phyloP scores from a whole-genome alignment of 2,888 invertebrate genomes.

The Emmelina monodactyla region DNA sequence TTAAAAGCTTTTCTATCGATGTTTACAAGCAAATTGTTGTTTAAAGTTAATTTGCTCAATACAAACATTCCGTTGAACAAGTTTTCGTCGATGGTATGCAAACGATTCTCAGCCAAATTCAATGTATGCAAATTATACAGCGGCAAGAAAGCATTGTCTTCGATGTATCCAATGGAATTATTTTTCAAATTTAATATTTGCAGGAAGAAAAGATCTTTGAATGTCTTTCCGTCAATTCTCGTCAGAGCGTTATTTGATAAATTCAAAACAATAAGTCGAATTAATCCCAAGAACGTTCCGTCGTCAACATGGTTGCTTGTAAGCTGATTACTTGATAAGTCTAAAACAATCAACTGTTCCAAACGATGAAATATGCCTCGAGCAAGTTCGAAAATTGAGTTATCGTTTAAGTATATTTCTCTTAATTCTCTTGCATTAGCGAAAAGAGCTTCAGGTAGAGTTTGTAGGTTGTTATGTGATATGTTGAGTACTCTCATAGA shows the following conservation, averaged over 20 bases:
- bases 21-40: slow-evolving; percentile 83
- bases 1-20: slow-evolving; percentile 84
- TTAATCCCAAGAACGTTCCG: slow-evolving; percentile 84
- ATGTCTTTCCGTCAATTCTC: slow-evolving; percentile 82
- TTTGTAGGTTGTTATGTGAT: slow-evolving; percentile 83
- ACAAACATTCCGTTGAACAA: slow-evolving; percentile 86
- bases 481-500: slow-evolving; percentile 84
- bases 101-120: slow-evolving; percentile 86
- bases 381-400: slow-evolving; percentile 82
- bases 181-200: slow-evolving; percentile 87
- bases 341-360: slow-evolving; percentile 83
- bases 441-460: slow-evolving; percentile 83
- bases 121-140: slow-evolving; percentile 89
- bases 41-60: slow-evolving; percentile 82
- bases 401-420: slow-evolving; percentile 85
- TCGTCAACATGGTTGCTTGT: slow-evolving; percentile 86
- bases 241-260: slow-evolving; percentile 87
- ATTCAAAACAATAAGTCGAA: slow-evolving; percentile 84
- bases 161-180: slow-evolving; percentile 88
- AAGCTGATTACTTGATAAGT: slow-evolving; percentile 84
- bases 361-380: slow-evolving; percentile 84
- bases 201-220: slow-evolving; percentile 85
- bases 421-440: slow-evolving; percentile 81
- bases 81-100: slow-evolving; percentile 81
- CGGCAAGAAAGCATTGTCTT: slow-evolving; percentile 86